A percentile compares a stretch with the other conserved stretches of the same genome.
Evolutionary conservation across 1,140 invertebrate species (phyloP).

Genomic region (Apocrypta bakeri): DNA sequence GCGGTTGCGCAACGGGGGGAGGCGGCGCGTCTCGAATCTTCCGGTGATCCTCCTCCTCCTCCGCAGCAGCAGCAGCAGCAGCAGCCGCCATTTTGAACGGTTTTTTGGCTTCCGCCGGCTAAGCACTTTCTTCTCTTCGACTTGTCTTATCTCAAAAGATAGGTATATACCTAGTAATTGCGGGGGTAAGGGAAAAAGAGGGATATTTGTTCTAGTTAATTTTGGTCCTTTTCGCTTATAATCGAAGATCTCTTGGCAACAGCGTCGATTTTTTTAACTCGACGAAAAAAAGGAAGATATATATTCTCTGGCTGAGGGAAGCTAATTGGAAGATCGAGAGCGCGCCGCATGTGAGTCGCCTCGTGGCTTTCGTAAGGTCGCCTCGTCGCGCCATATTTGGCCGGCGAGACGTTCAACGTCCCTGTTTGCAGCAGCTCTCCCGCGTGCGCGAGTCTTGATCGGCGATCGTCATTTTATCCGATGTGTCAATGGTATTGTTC

Average conservation of each 20-base stretch:
- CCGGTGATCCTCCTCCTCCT: neutral
- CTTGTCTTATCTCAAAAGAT: neutral
- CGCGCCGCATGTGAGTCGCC: constrained; percentile 3
- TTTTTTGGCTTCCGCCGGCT: constrained; percentile 47
- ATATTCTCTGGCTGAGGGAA: neutral
- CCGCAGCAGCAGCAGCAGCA: no score
- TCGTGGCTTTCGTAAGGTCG: constrained; percentile 61
- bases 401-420: constrained; percentile 57
- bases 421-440: constrained; percentile 41
- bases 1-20: neutral
- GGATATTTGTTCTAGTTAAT: no score
- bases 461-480: neutral
- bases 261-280: neutral
- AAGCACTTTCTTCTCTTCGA: neutral
- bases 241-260: no score
- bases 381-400: constrained; percentile 64
- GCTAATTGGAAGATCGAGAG: neutral
- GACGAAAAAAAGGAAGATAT: neutral
- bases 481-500: neutral
- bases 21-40: constrained; percentile 8
- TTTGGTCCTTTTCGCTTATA: no score
- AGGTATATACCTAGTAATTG: neutral
- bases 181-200: no score
- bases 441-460: constrained; percentile 36
- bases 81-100: constrained; percentile 42